Conservation (phyloP, 2,888 invertebrate species). For the Drosophila anomalipes region DNA sequence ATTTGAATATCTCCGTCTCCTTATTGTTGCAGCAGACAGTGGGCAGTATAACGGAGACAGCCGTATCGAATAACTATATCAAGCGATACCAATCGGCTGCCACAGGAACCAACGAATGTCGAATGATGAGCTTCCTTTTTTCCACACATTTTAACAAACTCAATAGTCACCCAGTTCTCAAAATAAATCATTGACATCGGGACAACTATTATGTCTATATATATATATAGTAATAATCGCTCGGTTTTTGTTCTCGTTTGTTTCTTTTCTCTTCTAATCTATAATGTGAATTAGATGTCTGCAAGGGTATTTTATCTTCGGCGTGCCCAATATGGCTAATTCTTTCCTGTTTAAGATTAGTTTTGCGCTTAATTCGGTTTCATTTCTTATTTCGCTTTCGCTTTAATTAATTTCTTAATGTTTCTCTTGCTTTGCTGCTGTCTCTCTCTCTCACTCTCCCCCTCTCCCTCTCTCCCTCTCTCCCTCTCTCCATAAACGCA, state of each 20-base stretch:
- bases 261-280: background rate
- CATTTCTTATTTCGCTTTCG: background rate
- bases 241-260: background rate
- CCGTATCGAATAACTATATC: background rate
- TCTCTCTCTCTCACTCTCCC: constrained; percentile 3
- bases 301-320: constrained; percentile 1
- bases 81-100: background rate
- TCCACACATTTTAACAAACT: background rate
- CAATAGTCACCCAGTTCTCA: background rate
- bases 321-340: background rate
- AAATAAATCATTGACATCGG: background rate
- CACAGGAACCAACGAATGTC: background rate
- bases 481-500: constrained; percentile 13
- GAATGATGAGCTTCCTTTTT: background rate
- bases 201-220: background rate
- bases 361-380: constrained; percentile 1
- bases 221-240: background rate
- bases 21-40: constrained; percentile 2
- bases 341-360: background rate
- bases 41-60: background rate
- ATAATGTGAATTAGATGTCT: background rate
- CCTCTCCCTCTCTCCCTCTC: background rate
- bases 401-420: constrained; percentile 20
- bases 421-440: constrained; percentile 36
- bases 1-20: background rate